Evolutionary conservation across 1,140 invertebrate genomes (phyloP), one percentile per base, ranked within the genome.

Genomic region (Triops cancriformis): DNA sequence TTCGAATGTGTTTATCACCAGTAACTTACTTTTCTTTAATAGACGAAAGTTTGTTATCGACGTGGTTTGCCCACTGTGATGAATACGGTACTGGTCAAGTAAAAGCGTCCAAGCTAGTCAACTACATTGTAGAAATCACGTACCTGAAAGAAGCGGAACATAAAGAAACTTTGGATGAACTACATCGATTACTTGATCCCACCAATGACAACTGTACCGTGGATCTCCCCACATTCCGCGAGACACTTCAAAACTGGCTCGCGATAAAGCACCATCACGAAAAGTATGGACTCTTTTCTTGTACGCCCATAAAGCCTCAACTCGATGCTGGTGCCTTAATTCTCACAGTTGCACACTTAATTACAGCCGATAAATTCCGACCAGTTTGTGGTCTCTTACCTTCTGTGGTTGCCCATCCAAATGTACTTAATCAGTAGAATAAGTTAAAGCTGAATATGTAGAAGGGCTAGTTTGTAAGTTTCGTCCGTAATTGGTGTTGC

Each of bases 181-280:
- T 64, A 14, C 14, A 7, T 64, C 23, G 51, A n/a, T 64, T 64
- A 64, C 51, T 64, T 64, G 51, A 64, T 23, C 51, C 51, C 23
- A 64, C 51, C 14, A 64, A 64, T 64, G 51, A 64, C 51, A 64
- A 64, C 51, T 64, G 51, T 64, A n/a, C 51, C 6, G 51, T 64
- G 14, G 51, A 64, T 23, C 51, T 64, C 23, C 51, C 51, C 1
- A 23, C 51, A 14, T 64, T 64, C 10, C 51, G 51, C 51, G 51
- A 64, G 23, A 64, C 23, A 6, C 51, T 64, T 5, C 14, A 64
- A 18, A 64, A 64, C 23, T 64, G 51, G 51, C 51, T 64, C 1
- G 14, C 23, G 6, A 64, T 12, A 64, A 64, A 64, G 14, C 7
- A 37, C 7, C 51, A 64, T 6, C 51, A 64, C 14, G 51, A 64